A percentile compares a stretch with the other conserved stretches of the same genome.
Evolutionary conservation across 2,797 vertebrate species (phyloP).

Genomic region (Helarctos malayanus): DNA sequence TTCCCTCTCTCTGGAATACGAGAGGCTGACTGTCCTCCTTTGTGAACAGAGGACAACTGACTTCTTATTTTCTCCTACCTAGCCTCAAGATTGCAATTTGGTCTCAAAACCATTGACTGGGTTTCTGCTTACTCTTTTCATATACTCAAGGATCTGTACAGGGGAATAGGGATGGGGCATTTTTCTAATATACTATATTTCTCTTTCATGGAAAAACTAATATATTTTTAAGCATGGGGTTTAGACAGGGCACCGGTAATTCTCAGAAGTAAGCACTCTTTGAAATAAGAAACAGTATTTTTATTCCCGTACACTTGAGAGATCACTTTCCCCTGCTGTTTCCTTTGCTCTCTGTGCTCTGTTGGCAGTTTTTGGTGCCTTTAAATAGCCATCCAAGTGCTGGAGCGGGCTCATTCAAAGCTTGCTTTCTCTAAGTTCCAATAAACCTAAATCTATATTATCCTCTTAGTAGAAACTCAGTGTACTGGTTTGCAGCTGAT

Average conservation of each 20-base stretch:
- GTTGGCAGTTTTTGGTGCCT: background rate
- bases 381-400: background rate
- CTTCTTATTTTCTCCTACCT: background rate
- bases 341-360: background rate
- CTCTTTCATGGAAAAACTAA: constrained; percentile 36
- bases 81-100: background rate
- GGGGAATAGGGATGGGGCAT: background rate
- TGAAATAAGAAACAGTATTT: background rate
- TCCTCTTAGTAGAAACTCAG: background rate
- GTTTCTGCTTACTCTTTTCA: background rate
- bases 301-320: background rate
- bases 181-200: constrained; percentile 9
- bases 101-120: background rate
- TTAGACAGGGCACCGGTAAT: background rate
- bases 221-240: background rate
- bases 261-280: background rate
- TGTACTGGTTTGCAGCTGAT: background rate
- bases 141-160: background rate
- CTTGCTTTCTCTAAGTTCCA: background rate
- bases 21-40: background rate
- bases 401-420: background rate
- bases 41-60: background rate
- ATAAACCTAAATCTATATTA: background rate
- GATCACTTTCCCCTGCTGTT: background rate
- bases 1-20: background rate